Evolutionary conservation across 2,113 vertebrate genomes (phyloP).

Genomic region (Mionectes macconnelli): DNA sequence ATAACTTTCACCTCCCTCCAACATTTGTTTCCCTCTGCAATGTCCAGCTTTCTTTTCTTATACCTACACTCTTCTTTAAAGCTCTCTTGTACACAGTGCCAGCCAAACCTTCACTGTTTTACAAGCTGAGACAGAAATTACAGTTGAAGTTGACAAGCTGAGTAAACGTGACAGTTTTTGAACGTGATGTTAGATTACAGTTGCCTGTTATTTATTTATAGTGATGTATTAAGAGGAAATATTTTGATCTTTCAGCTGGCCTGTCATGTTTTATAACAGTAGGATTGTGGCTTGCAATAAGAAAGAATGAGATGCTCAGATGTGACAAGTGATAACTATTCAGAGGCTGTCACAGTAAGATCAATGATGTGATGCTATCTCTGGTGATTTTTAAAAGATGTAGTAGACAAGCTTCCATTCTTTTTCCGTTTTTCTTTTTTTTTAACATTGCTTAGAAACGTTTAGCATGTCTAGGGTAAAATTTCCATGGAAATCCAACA

Average conservation of each 20-base stretch:
- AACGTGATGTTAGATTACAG: not conserved
- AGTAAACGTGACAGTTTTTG: not conserved
- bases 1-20: not conserved
- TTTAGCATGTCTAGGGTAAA: not conserved
- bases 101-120: not conserved
- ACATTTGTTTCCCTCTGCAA: not conserved
- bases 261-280: slow-evolving; percentile 25
- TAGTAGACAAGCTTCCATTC: not conserved
- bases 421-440: not conserved
- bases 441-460: not conserved
- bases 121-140: not conserved
- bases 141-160: not conserved
- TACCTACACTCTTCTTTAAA: not conserved
- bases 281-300: not conserved
- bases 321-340: slow-evolving; percentile 16
- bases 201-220: slow-evolving; percentile 32
- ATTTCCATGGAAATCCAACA: not conserved
- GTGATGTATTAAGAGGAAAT: not conserved
- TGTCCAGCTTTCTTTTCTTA: not conserved
- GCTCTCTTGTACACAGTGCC: not conserved
- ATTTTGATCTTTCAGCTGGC: slow-evolving; percentile 36
- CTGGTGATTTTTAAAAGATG: not conserved
- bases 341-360: not conserved
- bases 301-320: slow-evolving; percentile 8
- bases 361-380: not conserved